Conservation (phyloP, 2,797 vertebrate genomes). For the Yasuhikotakia modesta region DNA sequence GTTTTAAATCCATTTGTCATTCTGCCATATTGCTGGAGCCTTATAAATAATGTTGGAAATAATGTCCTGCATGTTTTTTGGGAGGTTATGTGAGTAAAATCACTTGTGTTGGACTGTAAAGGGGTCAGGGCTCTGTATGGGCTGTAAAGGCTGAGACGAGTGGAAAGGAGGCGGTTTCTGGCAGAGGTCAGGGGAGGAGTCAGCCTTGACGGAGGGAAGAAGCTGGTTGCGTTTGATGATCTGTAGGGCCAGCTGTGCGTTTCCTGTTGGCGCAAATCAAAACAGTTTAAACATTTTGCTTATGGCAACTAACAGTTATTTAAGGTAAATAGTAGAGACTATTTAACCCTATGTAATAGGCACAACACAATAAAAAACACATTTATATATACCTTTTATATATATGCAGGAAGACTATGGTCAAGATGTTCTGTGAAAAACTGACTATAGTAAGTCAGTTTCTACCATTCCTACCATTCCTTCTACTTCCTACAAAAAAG, state of each 20-base stretch:
- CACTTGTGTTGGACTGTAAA: constrained; percentile 94
- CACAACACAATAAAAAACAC: no score
- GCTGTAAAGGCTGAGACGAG: constrained; percentile 82
- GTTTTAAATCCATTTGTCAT: background rate
- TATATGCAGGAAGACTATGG: no score
- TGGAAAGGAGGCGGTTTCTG: constrained; percentile 86
- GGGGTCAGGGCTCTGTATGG: constrained; percentile 85
- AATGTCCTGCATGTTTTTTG: constrained; percentile 27
- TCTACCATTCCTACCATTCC: no score
- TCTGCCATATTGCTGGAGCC: constrained; percentile 54
- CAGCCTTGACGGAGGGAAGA: constrained; percentile 83
- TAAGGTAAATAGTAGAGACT: background rate
- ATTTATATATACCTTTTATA: no score
- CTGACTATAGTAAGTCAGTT: no score
- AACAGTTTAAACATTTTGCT: background rate
- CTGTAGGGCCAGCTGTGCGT: constrained; percentile 96
- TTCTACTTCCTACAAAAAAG: no score
- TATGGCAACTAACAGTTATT: background rate
- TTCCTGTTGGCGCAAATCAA: constrained; percentile 77
- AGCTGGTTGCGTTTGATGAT: constrained; percentile 99
- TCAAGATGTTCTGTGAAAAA: no score
- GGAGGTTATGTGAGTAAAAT: constrained; percentile 54
- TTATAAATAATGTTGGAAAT: constrained; percentile 65
- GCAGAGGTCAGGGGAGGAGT: constrained; percentile 83
- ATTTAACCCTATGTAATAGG: no score